Evolutionary conservation across 23 tunicate species (phyloP).

Genomic region (Phallusia fumigata): DNA sequence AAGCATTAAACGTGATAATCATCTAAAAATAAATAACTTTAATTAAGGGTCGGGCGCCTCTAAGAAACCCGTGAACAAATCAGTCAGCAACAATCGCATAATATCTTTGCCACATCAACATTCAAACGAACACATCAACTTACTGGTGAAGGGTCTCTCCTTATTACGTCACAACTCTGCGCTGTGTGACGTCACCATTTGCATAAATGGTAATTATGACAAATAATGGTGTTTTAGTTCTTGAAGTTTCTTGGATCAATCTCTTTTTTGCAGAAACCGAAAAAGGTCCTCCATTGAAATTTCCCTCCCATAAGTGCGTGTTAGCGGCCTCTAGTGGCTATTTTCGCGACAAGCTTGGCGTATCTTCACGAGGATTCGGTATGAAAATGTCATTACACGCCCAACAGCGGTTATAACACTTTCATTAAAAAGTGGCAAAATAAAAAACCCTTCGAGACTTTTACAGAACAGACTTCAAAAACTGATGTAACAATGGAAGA

Average conservation of each 20-base stretch:
- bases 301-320: conserved; percentile 40
- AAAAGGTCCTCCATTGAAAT: conserved; percentile 2
- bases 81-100: conserved; percentile 17
- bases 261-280: conserved; percentile 23
- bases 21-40: too few species aligned
- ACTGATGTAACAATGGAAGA: background rate
- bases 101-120: conserved; percentile 34
- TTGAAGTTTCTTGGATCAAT: background rate
- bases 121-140: conserved; percentile 45
- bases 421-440: too few species aligned
- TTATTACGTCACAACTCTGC: conserved; percentile 14
- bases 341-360: conserved; percentile 39
- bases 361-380: conserved; percentile 21
- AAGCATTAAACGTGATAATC: too few species aligned
- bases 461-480: background rate
- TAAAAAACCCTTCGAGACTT: too few species aligned
- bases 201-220: conserved; percentile 8
- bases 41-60: conserved; percentile 20
- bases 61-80: background rate
- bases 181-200: conserved; percentile 40
- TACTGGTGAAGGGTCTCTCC: conserved; percentile 21
- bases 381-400: background rate
- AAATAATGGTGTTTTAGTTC: background rate
- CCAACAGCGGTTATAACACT: background rate
- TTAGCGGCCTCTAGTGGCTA: conserved; percentile 55